Conservation (phyloP, 2,113 vertebrate genomes). For the Hemiprocne comata region DNA sequence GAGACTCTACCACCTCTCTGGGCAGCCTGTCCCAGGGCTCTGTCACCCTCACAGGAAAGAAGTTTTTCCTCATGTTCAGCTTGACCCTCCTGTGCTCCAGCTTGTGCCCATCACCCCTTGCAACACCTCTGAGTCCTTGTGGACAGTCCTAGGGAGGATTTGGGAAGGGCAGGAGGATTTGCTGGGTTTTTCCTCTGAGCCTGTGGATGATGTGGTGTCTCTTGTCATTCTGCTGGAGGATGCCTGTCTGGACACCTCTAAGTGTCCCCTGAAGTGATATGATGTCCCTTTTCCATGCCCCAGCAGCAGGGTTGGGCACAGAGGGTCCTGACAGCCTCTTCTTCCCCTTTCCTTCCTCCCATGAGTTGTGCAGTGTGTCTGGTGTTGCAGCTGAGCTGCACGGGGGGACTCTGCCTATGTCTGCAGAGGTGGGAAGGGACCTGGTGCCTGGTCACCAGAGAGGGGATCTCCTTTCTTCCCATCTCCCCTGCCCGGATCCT, state of each 20-base stretch:
- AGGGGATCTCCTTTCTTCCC: not conserved
- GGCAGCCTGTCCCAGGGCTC: too few species aligned
- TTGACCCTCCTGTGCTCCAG: too few species aligned
- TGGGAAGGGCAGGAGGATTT: not conserved
- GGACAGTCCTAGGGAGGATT: not conserved
- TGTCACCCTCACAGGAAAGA: too few species aligned
- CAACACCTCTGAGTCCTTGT: not conserved
- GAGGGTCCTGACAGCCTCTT: not conserved
- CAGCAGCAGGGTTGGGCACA: not conserved
- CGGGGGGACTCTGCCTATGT: rapidly evolving
- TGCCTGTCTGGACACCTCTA: not conserved
- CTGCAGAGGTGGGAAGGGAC: not conserved
- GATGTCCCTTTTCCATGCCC: not conserved
- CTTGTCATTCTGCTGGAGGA: not conserved
- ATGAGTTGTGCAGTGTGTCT: not conserved
- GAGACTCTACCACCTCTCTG: too few species aligned
- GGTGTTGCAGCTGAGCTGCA: not conserved
- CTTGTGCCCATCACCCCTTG: too few species aligned
- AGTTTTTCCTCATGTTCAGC: too few species aligned
- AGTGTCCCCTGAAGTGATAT: rapidly evolving
- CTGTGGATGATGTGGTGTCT: rapidly evolving
- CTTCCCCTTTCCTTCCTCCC: not conserved
- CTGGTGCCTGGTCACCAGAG: not conserved
- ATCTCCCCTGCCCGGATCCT: not conserved
- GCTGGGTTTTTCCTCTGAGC: not conserved